phyloP scores from a whole-genome alignment of 2,113 vertebrate genomes.

The Oreochromis tanganicae region DNA sequence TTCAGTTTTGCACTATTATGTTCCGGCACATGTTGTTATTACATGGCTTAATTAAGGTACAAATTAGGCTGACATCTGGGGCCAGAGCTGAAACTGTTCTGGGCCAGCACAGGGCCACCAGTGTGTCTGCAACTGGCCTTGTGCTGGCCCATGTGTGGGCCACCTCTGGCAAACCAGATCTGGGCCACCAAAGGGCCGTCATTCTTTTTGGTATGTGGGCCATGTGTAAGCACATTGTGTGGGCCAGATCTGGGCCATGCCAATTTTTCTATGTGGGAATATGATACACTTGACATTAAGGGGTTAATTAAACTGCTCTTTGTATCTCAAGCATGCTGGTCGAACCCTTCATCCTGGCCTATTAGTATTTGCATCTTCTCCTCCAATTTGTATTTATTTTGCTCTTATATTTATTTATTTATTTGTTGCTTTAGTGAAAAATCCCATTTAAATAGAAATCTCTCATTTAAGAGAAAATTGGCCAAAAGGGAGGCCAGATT shows the following conservation, averaged over 20 bases:
- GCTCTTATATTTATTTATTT: background rate
- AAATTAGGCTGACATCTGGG: background rate
- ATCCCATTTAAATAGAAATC: background rate
- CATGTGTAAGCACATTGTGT: background rate
- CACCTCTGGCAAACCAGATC: background rate
- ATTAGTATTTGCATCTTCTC: accelerated
- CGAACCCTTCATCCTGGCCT: background rate
- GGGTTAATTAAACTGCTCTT: background rate
- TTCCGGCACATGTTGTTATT: too few species aligned
- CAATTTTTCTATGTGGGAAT: background rate
- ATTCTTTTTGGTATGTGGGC: background rate
- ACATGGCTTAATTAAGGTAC: accelerated
- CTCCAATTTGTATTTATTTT: background rate
- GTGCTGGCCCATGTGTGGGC: background rate
- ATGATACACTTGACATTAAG: background rate
- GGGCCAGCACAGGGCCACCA: background rate
- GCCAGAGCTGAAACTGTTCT: background rate
- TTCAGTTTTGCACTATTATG: too few species aligned
- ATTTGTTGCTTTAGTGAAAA: background rate
- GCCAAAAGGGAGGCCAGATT: background rate
- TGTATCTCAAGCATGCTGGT: background rate
- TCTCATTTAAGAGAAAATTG: background rate
- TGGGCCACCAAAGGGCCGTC: background rate
- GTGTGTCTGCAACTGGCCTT: background rate
- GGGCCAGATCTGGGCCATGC: accelerated